These are phyloP conservation scores for Apotomis capreana DNA, from an alignment of 2,888 invertebrate species.

Conservation along the genomic window DNA sequence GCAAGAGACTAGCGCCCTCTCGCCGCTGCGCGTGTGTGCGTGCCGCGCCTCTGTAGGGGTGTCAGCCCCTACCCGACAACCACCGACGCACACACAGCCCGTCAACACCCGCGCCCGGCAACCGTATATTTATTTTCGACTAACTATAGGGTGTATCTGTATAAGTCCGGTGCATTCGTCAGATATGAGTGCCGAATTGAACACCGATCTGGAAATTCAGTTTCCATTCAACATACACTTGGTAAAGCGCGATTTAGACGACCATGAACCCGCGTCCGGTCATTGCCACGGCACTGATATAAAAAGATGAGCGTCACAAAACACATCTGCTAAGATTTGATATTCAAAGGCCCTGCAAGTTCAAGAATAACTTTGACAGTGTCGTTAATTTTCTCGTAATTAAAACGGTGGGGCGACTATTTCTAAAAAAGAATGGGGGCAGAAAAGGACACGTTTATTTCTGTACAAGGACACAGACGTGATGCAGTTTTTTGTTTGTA, in stretches of 20 bases:
- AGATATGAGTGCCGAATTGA: slow-evolving; percentile 37
- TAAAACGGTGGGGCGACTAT: slow-evolving; percentile 37
- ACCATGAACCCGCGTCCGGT: slow-evolving; percentile 78
- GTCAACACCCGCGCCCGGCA: slow-evolving; percentile 62
- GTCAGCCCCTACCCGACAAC: slow-evolving; percentile 59
- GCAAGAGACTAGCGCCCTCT: slow-evolving; percentile 69
- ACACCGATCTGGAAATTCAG: slow-evolving; percentile 28
- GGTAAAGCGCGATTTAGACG: slow-evolving; percentile 67
- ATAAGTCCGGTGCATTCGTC: slow-evolving; percentile 57
- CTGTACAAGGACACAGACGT: slow-evolving; percentile 46
- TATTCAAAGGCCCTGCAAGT: slow-evolving; percentile 39
- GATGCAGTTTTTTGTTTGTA: slow-evolving; percentile 41
- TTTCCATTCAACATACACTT: slow-evolving; percentile 47
- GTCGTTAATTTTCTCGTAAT: slow-evolving; percentile 43
- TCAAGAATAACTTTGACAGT: slow-evolving; percentile 45
- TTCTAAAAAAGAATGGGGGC: slow-evolving; percentile 47
- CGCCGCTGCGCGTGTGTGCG: slow-evolving; percentile 64
- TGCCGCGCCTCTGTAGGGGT: slow-evolving; percentile 58
- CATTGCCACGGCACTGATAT: slow-evolving; percentile 77
- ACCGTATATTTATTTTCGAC: slow-evolving; percentile 71
- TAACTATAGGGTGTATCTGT: slow-evolving; percentile 68
- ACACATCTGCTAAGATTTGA: slow-evolving; percentile 48
- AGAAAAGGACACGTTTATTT: slow-evolving; percentile 47
- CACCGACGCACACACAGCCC: slow-evolving; percentile 51
- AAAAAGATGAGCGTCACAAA: slow-evolving; percentile 76